These are phyloP conservation scores for Anthopleura sola DNA, from an alignment of 64 coral and sea anemone species.

Conservation along the genomic window DNA sequence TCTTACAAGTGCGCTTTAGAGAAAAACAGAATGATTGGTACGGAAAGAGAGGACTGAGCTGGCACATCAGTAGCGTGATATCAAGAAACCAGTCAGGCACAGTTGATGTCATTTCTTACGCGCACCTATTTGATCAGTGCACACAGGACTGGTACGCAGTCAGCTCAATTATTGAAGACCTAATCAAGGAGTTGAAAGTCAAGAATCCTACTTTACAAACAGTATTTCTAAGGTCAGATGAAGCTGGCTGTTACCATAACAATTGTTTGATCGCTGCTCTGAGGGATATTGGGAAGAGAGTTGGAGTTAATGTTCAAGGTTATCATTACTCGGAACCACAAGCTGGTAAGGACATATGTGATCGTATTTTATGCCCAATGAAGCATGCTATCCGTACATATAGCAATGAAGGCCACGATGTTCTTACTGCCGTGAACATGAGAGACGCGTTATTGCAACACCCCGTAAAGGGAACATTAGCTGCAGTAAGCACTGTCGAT, in stretches of 20 bases:
- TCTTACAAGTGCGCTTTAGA: conserved; percentile 41
- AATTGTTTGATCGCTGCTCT: conserved; percentile 29
- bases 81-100: conserved; percentile 3
- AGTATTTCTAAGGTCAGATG: conserved; percentile 33
- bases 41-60: conserved; percentile 14
- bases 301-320: conserved; percentile 24
- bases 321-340: conserved; percentile 61
- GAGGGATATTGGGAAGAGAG: conserved; percentile 26
- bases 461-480: conserved; percentile 36
- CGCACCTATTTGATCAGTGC: conserved; percentile 44
- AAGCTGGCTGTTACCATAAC: conserved; percentile 61
- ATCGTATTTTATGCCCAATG: conserved; percentile 50
- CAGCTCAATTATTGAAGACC: conserved; percentile 43
- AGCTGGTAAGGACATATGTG: conserved; percentile 55
- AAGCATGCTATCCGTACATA: conserved; percentile 25
- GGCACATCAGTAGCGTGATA: conserved; percentile 30
- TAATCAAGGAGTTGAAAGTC: conserved; percentile 31
- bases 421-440: conserved; percentile 26
- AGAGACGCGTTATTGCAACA: conserved; percentile 34
- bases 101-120: conserved; percentile 25
- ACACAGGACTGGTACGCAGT: conserved; percentile 52
- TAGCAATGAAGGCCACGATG: conserved; percentile 40
- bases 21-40: conserved; percentile 1
- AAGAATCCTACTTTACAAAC: background rate
- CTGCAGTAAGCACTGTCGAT: conserved; percentile 18